These are phyloP conservation scores for Glossophaga mutica DNA, from an alignment of 2,797 vertebrate genomes.

Conservation along the genomic window DNA sequence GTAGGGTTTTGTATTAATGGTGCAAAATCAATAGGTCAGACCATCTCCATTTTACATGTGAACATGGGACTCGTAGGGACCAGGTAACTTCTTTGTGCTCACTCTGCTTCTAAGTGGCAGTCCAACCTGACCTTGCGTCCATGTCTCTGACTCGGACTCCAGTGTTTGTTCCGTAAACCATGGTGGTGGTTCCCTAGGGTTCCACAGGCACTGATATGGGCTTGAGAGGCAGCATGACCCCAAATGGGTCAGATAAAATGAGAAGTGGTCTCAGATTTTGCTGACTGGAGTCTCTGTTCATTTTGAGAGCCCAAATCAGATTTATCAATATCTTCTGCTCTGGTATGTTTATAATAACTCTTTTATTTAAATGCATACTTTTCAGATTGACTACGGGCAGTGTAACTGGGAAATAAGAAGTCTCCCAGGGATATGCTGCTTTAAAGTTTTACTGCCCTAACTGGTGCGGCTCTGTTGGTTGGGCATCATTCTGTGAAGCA, in stretches of 20 bases:
- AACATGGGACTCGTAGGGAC: neutral
- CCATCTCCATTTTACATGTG: neutral
- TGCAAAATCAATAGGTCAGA: neutral
- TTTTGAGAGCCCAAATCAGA: constrained; percentile 56
- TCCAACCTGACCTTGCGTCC: constrained; percentile 18
- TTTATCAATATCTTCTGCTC: constrained; percentile 63
- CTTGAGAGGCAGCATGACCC: neutral
- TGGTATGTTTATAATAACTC: constrained; percentile 44
- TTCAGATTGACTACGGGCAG: neutral
- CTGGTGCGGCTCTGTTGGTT: no score
- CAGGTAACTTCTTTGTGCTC: neutral
- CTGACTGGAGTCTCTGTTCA: constrained; percentile 60
- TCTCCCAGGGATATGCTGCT: neutral
- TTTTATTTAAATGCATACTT: constrained; percentile 40
- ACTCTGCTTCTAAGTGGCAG: neutral
- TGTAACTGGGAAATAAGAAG: neutral
- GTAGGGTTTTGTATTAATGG: neutral
- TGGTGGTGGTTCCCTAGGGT: neutral
- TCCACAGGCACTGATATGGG: neutral
- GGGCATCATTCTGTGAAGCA: no score
- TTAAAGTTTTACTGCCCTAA: neutral
- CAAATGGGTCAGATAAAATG: constrained; percentile 70
- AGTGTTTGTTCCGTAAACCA: neutral
- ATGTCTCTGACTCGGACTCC: neutral
- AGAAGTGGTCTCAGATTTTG: constrained; percentile 71